Percentiles rank a stretch among this genome's conserved stretches.
Evolutionary conservation across 2,113 vertebrate genomes (phyloP).

Genomic region (Pontoporia blainvillei): DNA sequence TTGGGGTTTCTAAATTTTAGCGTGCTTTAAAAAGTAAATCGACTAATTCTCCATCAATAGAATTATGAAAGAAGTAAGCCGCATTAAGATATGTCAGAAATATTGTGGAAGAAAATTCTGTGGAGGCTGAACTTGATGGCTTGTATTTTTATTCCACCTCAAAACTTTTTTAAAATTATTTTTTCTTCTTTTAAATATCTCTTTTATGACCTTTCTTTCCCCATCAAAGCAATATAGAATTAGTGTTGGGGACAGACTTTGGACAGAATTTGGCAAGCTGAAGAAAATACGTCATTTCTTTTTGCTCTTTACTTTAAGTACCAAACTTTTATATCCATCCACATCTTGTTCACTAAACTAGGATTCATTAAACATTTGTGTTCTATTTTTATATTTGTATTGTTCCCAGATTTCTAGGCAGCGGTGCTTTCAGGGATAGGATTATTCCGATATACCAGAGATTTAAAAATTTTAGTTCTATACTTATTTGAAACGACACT

Average conservation of each 20-base stretch:
- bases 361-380: not conserved
- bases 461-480: not conserved
- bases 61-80: not conserved
- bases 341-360: not conserved
- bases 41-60: not conserved
- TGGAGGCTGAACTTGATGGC: not conserved
- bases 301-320: not conserved
- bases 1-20: not conserved
- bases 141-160: not conserved
- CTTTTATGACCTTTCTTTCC: not conserved
- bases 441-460: not conserved
- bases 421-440: not conserved
- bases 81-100: not conserved
- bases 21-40: not conserved
- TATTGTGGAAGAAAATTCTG: not conserved
- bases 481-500: not conserved
- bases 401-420: not conserved
- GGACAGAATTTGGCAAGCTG: not conserved
- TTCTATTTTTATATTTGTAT: not conserved
- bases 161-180: not conserved
- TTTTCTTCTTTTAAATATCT: not conserved
- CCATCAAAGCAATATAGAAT: not conserved
- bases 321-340: not conserved
- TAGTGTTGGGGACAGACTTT: not conserved
- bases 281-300: not conserved